Evolutionary conservation across 2,797 vertebrate species (phyloP), one percentile per base, ranked within the genome.

Genomic region (Limosa lapponica): DNA sequence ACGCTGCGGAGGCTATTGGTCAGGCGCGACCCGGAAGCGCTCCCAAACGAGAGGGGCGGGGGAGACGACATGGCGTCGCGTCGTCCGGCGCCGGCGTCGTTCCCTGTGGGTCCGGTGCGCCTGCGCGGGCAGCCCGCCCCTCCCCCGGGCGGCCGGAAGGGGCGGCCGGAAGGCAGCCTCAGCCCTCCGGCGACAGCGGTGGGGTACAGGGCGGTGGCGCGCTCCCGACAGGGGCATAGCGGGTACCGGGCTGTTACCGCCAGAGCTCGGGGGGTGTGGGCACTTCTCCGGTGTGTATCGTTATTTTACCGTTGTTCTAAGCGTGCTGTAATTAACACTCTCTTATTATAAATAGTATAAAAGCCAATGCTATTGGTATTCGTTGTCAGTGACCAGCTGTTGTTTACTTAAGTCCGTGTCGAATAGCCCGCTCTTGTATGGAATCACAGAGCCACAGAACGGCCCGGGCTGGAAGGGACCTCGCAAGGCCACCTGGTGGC

Each of bases 61-160:
- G 55, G 10, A 4, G 48, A 8, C 0, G 41, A 2, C 7, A 0
- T 1, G 14, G 46, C 4, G 41, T 11, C 36, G 1, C 8, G 11
- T 34, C 17, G 4, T 16, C 16, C 4, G 2, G 7, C 6, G 5
- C 7, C 24, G 3, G 4, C 2, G 16, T 27, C 2, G 9, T 12
- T 19, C 11, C 10, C 16, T 8, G 24, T 5, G 3, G 20, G 10
- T 8, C 3, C 15, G 3, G 16, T 6, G 37, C 52, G 70, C 27
- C 15, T 30, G 39, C 37, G 28, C 30, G 7, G 9, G 5, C 17
- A 1, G 18, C 4, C 1, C 8, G 11, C 4, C 10, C 58, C 15
- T 5, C 44, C 46, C 7, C 23, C 12, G 8, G 55, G 17, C 15
- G 32, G 69, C 19, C 10, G 16, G 11, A n/a, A 5, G 12, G 13